A percentile compares a stretch with the other conserved stretches of the same genome.
These are phyloP conservation scores for Brachylomia viminalis DNA, from an alignment of 2,888 invertebrate genomes.

Conservation along the genomic window DNA sequence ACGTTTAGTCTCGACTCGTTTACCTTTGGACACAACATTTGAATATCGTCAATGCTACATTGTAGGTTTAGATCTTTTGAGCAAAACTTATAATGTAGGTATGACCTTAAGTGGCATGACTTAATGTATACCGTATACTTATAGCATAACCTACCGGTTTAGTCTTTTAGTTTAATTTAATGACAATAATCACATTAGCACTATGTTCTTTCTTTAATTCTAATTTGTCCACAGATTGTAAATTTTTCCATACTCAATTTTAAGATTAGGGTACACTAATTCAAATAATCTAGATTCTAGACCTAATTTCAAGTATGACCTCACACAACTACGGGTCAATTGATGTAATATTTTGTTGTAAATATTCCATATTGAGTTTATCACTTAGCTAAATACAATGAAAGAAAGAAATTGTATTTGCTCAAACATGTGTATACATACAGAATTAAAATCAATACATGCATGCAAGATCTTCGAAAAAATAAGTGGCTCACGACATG, in stretches of 20 bases:
- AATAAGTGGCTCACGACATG: too few relatives aligned
- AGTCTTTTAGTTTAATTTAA: not conserved
- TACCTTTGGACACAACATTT: constrained; percentile 59
- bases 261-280: not conserved
- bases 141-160: not conserved
- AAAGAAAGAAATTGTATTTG: too few relatives aligned
- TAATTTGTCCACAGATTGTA: not conserved
- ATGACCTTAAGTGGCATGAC: constrained; percentile 14
- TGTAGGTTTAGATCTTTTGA: not conserved
- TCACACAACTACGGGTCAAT: not conserved
- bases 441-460: too few relatives aligned
- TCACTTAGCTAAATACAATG: too few relatives aligned
- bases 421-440: too few relatives aligned
- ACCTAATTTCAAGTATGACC: not conserved
- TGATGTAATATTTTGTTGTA: not conserved
- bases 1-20: constrained; percentile 53
- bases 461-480: too few relatives aligned
- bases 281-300: not conserved
- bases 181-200: not conserved
- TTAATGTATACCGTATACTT: not conserved
- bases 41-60: constrained; percentile 49
- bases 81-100: not conserved
- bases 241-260: not conserved
- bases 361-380: constrained; percentile 21
- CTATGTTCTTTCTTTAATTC: not conserved